These are phyloP conservation scores for Rhodeus uyekii DNA, from an alignment of 2,797 vertebrate genomes.

Conservation along the genomic window DNA sequence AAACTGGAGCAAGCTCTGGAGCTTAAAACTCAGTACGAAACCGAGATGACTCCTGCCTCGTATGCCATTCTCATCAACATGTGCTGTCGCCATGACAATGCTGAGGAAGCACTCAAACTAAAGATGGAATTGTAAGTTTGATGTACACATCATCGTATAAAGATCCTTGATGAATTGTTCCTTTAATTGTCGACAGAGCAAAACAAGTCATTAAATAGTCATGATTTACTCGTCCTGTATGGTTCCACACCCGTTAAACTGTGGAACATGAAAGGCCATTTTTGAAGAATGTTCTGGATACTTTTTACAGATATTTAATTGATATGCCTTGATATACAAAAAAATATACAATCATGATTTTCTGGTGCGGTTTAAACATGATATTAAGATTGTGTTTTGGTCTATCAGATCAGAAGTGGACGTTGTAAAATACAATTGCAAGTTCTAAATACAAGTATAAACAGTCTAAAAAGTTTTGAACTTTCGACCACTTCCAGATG, in stretches of 20 bases:
- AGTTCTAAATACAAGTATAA: background rate
- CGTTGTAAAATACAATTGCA: background rate
- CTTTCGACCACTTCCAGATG: background rate
- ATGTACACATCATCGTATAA: constrained; percentile 19
- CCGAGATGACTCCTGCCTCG: constrained; percentile 77
- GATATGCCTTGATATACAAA: background rate
- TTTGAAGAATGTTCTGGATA: background rate
- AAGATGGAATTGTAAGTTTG: constrained; percentile 93
- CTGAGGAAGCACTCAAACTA: constrained; percentile 89
- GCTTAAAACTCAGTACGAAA: constrained; percentile 86
- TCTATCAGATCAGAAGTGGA: background rate
- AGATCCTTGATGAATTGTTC: background rate
- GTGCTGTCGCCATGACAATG: constrained; percentile 88
- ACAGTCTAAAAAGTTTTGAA: background rate
- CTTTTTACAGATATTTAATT: background rate
- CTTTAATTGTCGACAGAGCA: background rate
- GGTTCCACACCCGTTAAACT: background rate
- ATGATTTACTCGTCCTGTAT: background rate
- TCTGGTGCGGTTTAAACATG: background rate
- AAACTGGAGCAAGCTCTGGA: constrained; percentile 89
- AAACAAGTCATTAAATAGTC: background rate
- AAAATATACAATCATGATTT: background rate
- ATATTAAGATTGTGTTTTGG: background rate
- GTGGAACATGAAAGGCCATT: background rate
- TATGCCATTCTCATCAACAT: constrained; percentile 87